Base-by-base conservation (phyloP, 2,888 invertebrate species). In the Acrobasis suavella region DNA sequence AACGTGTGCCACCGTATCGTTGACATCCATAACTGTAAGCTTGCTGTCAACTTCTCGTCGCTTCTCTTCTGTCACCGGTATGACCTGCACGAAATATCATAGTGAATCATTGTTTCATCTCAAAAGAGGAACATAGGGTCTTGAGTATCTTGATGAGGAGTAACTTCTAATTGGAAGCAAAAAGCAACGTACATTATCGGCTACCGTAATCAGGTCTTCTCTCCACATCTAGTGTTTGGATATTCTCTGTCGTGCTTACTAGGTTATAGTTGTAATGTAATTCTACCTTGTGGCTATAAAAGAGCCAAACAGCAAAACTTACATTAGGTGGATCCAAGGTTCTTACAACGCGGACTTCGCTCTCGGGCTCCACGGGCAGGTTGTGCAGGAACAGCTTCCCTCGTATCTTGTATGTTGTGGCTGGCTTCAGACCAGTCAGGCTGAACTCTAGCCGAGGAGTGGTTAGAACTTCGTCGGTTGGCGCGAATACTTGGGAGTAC, bases 391-490 rank as follows among this genome's bases (percentile, higher is more conserved):
- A 95, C 14, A 97, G 93, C 10, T 96, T 96, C 1, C 97, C 97
- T 82, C 96, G 95, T 17, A 98, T 94, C 83, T 95, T 96, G 83
- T 98, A 98, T 46, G 95, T 94, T 0, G 97, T 97, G 65, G 96
- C 95, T 0, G 97, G 95, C 72, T 95, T 94, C 59, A 98, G 87
- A 1, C 95, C 95, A 10, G 95, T 94, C 60, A 98, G 86, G 67
- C 97, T 95, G 89, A 98, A 97, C 83, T 97, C 97, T 66, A 98
- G 89, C 65, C 97, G 96, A 7, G 96, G 95, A 8, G 97, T 97
- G 0, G 96, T 96, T 64, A 98, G 96, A 8, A 97, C 87, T 80
- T 97, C 97, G 71, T 96, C 95, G 0, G 97, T 96, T 12, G 97
- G 97, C 0, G 97, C 97, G 76, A 97, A 97, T 16, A 96, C 95